Conservation (phyloP, 2,113 vertebrate genomes). For the Dipodomys ordii region DNA sequence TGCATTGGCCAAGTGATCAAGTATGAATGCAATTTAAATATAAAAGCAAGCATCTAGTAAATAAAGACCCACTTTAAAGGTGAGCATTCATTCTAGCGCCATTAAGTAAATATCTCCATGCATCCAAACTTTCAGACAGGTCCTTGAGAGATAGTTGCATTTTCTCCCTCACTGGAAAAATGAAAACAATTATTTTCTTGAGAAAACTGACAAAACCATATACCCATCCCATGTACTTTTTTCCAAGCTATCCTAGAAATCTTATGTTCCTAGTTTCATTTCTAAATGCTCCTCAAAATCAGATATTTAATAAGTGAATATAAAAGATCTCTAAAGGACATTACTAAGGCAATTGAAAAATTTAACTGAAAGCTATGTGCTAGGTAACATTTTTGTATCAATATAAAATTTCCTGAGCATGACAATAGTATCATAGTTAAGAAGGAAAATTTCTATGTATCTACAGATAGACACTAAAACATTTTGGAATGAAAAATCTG, state of each 20-base stretch:
- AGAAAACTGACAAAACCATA: conserved; percentile 45
- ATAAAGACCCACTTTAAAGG: conserved; percentile 80
- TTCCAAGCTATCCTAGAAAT: conserved; percentile 6
- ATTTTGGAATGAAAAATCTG: neutral
- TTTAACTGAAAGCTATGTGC: conserved; percentile 18
- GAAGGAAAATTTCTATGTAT: neutral
- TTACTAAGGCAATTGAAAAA: neutral
- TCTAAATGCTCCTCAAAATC: conserved; percentile 20
- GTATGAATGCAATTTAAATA: conserved; percentile 85
- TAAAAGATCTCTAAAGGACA: conserved; percentile 43
- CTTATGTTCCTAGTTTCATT: conserved; percentile 39
- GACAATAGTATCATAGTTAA: neutral
- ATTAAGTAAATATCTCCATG: conserved; percentile 81
- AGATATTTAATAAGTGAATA: conserved; percentile 51
- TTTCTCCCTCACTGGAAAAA: conserved; percentile 58
- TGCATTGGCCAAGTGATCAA: conserved; percentile 86
- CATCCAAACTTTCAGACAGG: conserved; percentile 75
- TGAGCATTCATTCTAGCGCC: conserved; percentile 83
- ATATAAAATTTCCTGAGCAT: conserved; percentile 41
- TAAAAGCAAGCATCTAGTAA: conserved; percentile 81
- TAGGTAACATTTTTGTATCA: neutral
- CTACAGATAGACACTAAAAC: neutral
- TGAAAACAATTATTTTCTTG: conserved; percentile 46
- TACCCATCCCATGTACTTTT: neutral
- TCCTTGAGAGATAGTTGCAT: conserved; percentile 74